Base-by-base conservation (phyloP, 2,113 vertebrate species). In the Mobula birostris region DNA sequence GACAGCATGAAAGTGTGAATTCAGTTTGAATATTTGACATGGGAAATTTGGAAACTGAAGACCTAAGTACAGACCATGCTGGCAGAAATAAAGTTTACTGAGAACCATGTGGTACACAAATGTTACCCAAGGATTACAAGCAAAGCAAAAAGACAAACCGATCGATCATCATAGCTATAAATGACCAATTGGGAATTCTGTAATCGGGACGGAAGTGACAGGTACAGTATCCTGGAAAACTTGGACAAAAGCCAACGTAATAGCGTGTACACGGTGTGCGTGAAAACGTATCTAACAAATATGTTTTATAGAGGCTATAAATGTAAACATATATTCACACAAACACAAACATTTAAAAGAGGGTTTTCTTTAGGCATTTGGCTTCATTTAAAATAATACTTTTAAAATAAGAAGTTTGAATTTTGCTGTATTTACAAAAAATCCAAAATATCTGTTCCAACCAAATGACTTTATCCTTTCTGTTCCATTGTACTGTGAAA, bases 111-210 rank as follows among this genome's bases (percentile, higher is more conserved):
- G 58, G 61, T 68, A 6, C n/a, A 19, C 24, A 93, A 40, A 93
- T 93, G 40, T 74, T 74, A 93, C 40, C 70, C 21, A 66, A 93
- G 91, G 66, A 72, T 66, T 24, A 72, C 90, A 68, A 92, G 66
- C 27, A 92, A 92, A 92, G 63, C 88, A 91, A 70, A 91, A 93
- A 40, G 90, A 40, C 61, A 72, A 93, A 74, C 68, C 9, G 58
- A 93, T 93, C 68, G 40, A 93, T 93, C 32, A 93, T 93, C 90
- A 24, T 48, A 93, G 36, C 19, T 19, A 12, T 93, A 93, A 93
- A 93, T 27, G 66, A 48, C 90, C 90, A 70, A 11, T 32, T 66
- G 90, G 63, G 63, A 92, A 70, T 93, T 74, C 74, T 93, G 68
- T 21, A 70, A 24, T 19, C 27, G 21, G 90, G 48, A 74, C 19